A percentile compares a stretch with the other conserved stretches of the same genome.
These are phyloP conservation scores for Perodicticus potto DNA, from an alignment of 2,797 vertebrate genomes.

Conservation along the genomic window DNA sequence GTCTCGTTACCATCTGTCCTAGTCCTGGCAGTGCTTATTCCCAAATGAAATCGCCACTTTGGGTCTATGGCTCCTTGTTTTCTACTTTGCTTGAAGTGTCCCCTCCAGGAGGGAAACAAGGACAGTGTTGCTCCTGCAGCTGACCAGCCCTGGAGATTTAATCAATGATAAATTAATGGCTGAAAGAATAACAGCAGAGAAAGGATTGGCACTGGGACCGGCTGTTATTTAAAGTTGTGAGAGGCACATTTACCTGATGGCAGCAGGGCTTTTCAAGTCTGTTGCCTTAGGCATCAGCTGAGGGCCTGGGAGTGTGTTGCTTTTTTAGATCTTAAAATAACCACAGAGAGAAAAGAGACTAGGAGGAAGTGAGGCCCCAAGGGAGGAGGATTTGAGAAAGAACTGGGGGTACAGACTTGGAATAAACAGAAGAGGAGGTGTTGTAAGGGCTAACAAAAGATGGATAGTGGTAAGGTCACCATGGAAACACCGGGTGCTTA, in stretches of 20 bases:
- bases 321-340: conserved; percentile 53
- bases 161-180: not conserved
- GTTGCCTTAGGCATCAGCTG: not conserved
- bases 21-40: not conserved
- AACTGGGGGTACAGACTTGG: not conserved
- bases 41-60: not conserved
- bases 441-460: conserved; percentile 29
- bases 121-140: not conserved
- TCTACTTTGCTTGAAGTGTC: not conserved
- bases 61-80: not conserved
- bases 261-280: not conserved
- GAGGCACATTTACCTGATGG: fast-evolving
- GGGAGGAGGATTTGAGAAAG: conserved; percentile 41
- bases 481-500: conserved; percentile 59
- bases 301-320: no score
- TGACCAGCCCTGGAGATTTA: not conserved
- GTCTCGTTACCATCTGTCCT: not conserved
- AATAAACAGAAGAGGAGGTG: conserved; percentile 20
- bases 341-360: not conserved
- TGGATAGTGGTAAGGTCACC: not conserved
- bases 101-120: not conserved
- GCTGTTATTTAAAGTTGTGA: not conserved
- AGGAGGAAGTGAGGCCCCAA: not conserved
- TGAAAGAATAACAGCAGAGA: not conserved
- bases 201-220: not conserved